Evolutionary conservation across 2,797 vertebrate species (phyloP).

Genomic region (Gephyroberyx darwinii): DNA sequence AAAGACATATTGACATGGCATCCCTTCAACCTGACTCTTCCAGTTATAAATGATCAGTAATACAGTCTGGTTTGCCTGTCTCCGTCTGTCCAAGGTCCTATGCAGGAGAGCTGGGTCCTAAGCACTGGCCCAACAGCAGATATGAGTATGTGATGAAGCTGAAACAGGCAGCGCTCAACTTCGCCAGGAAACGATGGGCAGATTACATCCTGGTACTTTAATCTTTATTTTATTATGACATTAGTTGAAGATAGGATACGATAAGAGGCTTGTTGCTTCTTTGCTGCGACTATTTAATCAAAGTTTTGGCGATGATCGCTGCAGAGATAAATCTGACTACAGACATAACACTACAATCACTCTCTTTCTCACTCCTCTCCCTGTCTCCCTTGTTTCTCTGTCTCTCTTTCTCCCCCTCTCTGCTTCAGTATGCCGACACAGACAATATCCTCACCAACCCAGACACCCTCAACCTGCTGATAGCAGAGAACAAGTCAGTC

Average conservation of each 20-base stretch:
- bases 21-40: neutral
- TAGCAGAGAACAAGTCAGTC: conserved; percentile 89
- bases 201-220: conserved; percentile 92
- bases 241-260: neutral
- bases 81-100: conserved; percentile 82
- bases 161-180: conserved; percentile 92
- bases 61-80: neutral
- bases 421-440: conserved; percentile 87
- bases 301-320: neutral
- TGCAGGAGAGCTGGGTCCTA: conserved; percentile 89
- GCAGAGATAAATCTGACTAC: neutral
- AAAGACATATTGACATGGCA: neutral
- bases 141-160: conserved; percentile 95
- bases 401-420: conserved; percentile 1
- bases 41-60: neutral
- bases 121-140: conserved; percentile 92
- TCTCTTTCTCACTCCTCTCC: neutral
- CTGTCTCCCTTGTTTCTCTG: neutral
- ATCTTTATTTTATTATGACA: conserved; percentile 13
- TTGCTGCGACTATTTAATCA: neutral
- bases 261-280: conserved; percentile 3
- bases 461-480: conserved; percentile 86
- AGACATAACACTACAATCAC: neutral
- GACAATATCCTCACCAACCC: conserved; percentile 95
- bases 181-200: conserved; percentile 86